Evolutionary conservation across 2,113 vertebrate species (phyloP).

Genomic region (Aythya baeri): DNA sequence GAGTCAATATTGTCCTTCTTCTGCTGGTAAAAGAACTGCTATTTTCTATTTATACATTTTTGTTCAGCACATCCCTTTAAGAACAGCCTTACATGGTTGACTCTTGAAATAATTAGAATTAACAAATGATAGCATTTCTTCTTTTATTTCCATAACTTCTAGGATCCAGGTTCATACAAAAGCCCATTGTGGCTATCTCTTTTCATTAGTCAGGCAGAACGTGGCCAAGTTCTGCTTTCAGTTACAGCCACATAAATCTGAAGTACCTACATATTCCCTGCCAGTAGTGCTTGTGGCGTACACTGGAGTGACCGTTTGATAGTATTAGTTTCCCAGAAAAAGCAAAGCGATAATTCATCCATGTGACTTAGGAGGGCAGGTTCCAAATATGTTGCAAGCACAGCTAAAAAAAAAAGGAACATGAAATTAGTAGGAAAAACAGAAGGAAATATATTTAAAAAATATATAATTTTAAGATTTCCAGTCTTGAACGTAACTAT

Average conservation of each 20-base stretch:
- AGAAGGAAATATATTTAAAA: not conserved
- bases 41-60: not conserved
- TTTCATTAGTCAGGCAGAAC: slow-evolving; percentile 51
- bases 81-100: not conserved
- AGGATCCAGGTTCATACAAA: slow-evolving; percentile 36
- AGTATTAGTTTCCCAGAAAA: slow-evolving; percentile 49
- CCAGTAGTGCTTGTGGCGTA: slow-evolving; percentile 14
- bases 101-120: slow-evolving; percentile 20
- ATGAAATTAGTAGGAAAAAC: not conserved
- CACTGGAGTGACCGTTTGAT: not conserved
- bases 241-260: slow-evolving; percentile 61
- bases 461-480: slow-evolving; percentile 5
- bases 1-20: not conserved
- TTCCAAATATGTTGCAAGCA: slow-evolving; percentile 40
- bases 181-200: slow-evolving; percentile 62
- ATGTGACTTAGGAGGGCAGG: not conserved
- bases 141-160: slow-evolving; percentile 50
- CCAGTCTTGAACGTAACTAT: not conserved
- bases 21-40: not conserved
- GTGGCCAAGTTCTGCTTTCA: slow-evolving; percentile 55
- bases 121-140: slow-evolving; percentile 48
- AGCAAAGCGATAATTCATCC: slow-evolving; percentile 33
- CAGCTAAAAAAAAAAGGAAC: slow-evolving; percentile 45
- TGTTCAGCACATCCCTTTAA: not conserved
- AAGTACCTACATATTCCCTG: slow-evolving; percentile 43